phyloP scores from a whole-genome alignment of 2,888 invertebrate genomes.

The Leptogaster cylindrica region DNA sequence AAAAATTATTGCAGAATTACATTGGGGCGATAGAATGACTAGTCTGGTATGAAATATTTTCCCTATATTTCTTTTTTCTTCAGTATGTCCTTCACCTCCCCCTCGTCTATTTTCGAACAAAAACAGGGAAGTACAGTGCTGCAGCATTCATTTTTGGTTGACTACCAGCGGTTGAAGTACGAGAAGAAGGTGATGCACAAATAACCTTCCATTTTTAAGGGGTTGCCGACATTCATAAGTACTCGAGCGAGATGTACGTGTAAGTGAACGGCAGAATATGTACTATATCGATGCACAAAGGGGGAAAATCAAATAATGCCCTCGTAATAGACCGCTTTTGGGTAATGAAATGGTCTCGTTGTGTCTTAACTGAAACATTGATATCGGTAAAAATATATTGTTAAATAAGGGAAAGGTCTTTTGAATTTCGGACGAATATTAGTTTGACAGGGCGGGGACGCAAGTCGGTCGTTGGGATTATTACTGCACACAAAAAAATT shows the following conservation, averaged over 20 bases:
- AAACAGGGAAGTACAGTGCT: constrained; percentile 1
- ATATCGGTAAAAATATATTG: constrained; percentile 21
- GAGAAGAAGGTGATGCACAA: constrained; percentile 21
- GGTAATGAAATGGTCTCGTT: constrained; percentile 30
- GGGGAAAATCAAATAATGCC: constrained; percentile 38
- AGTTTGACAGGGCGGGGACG: too few species aligned
- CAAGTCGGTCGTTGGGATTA: too few species aligned
- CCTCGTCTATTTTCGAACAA: not conserved
- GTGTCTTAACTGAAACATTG: constrained; percentile 31
- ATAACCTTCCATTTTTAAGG: constrained; percentile 8
- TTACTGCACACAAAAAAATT: too few species aligned
- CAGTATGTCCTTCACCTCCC: not conserved
- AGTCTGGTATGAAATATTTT: not conserved
- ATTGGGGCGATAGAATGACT: constrained; percentile 25
- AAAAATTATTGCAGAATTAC: constrained; percentile 13
- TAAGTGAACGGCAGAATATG: constrained; percentile 1
- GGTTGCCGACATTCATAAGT: constrained; percentile 35
- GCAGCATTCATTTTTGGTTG: constrained; percentile 20
- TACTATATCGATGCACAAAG: constrained; percentile 1
- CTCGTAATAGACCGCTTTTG: constrained; percentile 33
- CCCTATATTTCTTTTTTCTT: too few species aligned
- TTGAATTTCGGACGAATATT: too few species aligned
- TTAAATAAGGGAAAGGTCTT: too few species aligned
- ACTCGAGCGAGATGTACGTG: too few species aligned
- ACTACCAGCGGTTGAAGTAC: constrained; percentile 3